Evolutionary conservation across 2,888 invertebrate genomes (phyloP), one percentile per base, ranked within the genome.

Genomic region (Xanthia togata): DNA sequence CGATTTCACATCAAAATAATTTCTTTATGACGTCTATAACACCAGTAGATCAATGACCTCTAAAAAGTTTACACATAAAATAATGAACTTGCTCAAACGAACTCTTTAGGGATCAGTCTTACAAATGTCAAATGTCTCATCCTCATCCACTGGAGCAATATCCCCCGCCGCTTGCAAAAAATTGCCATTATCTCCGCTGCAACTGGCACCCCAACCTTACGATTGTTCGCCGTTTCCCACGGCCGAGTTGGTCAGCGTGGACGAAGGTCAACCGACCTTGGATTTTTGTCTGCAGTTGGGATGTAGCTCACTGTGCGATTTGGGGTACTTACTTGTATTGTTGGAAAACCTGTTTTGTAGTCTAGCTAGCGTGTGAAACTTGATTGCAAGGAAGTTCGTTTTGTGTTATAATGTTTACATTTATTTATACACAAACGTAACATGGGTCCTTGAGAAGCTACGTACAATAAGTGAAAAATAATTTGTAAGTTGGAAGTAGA

Each of bases 181-280:
- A 8, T 41, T 17, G 44, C 14, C 12, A 47, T 41, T 74, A 12
- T 17, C 1, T 2, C 73, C 84, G 88, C 80, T 78, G 41, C 47
- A 73, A 87, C 31, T 70, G 71, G 62, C 75, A 62, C 86, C 82
- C 70, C 65, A 81, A 64, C 80, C 53, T 73, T 38, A 79, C 59
- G 57, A 86, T 89, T 90, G 88, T 90, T 75, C 47, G 69, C 74
- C n/a, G 59, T 81, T 90, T 90, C 90, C 89, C 90, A 90, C 90
- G 89, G 81, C 86, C 57, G 74, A 80, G 62, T 75, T 85, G 89
- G 83, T 79, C 84, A 84, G 87, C 84, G 79, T 79, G 75, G 77
- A 71, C 82, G 84, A 87, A 88, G 88, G 87, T 79, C 87, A 73
- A 20, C 47, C 67, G 81, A 87, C 88, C 90, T 90, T 90, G 90